These are phyloP conservation scores for Drosophila ananassae DNA, from an alignment of 1,140 invertebrate genomes.

Conservation along the genomic window DNA sequence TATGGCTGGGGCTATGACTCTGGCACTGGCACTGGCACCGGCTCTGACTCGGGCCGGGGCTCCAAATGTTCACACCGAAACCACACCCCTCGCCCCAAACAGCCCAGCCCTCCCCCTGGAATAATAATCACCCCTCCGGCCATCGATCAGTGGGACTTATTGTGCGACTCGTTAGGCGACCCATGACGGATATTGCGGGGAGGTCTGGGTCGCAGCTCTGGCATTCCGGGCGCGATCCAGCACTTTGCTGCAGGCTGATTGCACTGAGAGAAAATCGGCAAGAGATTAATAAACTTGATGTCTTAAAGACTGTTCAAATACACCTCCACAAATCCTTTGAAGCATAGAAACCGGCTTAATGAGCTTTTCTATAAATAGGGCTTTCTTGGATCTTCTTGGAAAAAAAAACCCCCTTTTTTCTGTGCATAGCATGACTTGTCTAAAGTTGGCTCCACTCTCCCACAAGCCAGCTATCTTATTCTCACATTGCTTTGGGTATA, in stretches of 20 bases:
- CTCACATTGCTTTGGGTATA: slow-evolving; percentile 34
- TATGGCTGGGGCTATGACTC: not conserved
- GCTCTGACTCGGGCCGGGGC: slow-evolving; percentile 3
- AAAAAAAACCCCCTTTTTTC: slow-evolving; percentile 6
- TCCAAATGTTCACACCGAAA: slow-evolving; percentile 10
- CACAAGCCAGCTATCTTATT: slow-evolving; percentile 13
- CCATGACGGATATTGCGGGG: slow-evolving; percentile 38
- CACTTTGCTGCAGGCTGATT: slow-evolving; percentile 8
- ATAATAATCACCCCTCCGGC: slow-evolving; percentile 26
- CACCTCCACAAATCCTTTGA: too few species aligned
- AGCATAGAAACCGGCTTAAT: too few species aligned
- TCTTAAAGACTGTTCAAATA: too few species aligned
- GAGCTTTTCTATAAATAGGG: not conserved
- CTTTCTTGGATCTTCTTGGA: not conserved
- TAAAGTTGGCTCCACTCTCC: slow-evolving; percentile 25
- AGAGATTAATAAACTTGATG: not conserved
- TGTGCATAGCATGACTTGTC: slow-evolving; percentile 47
- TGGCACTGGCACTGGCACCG: too few species aligned
- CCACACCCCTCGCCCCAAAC: not conserved
- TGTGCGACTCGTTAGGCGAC: slow-evolving; percentile 42
- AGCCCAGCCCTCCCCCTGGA: not conserved
- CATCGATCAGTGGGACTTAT: slow-evolving; percentile 47
- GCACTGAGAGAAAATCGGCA: slow-evolving; percentile 17
- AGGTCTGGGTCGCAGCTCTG: slow-evolving; percentile 36
- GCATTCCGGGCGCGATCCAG: slow-evolving; percentile 14